A percentile compares a stretch with the other conserved stretches of the same genome.
These are phyloP conservation scores for Typhlomys cinereus DNA, from an alignment of 2,113 vertebrate species.

Conservation along the genomic window DNA sequence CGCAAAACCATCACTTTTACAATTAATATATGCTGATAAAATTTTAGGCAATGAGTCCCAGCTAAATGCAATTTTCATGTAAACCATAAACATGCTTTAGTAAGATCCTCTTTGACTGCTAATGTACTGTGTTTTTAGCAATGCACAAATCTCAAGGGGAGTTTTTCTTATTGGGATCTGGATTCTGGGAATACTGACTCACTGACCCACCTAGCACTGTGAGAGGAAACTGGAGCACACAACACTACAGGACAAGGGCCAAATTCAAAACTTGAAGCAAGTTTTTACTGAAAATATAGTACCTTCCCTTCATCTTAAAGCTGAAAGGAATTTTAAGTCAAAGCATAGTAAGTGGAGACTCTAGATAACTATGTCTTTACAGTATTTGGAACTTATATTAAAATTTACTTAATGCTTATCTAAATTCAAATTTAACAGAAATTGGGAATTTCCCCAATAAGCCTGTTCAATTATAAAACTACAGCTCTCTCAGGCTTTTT, in stretches of 20 bases:
- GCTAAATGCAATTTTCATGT: slow-evolving; percentile 16
- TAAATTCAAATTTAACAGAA: not conserved
- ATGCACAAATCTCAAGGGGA: too few relatives aligned
- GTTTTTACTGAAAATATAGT: not conserved
- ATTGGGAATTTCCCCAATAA: not conserved
- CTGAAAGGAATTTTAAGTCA: not conserved
- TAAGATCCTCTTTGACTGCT: not conserved
- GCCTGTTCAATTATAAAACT: not conserved
- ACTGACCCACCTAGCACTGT: not conserved
- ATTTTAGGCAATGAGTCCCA: not conserved
- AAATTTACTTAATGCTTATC: not conserved
- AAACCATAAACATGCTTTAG: not conserved
- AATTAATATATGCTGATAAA: not conserved
- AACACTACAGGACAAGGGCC: not conserved
- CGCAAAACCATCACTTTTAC: not conserved
- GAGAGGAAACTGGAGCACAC: not conserved
- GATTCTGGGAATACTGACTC: too few relatives aligned
- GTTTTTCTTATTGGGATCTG: not conserved
- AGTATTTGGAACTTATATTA: not conserved
- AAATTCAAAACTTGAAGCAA: not conserved
- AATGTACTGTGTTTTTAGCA: not conserved
- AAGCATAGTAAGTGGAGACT: not conserved
- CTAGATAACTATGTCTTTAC: not conserved
- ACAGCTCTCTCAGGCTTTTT: not conserved
- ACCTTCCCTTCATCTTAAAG: not conserved